Conservation (phyloP, 2,888 invertebrate species). For the Quadroppia sp. region DNA sequence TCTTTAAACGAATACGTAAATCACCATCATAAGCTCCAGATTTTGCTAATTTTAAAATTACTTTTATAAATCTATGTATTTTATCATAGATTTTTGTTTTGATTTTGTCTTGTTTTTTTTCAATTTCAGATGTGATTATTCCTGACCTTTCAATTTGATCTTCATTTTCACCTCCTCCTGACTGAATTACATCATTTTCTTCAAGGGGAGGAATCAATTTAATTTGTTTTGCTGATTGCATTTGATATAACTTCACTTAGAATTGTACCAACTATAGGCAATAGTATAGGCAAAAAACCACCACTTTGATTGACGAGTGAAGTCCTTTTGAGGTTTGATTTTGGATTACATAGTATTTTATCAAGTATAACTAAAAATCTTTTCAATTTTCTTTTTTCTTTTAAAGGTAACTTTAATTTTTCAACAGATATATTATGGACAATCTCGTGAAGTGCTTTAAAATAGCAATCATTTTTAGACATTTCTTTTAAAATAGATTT, state of each 20-base stretch:
- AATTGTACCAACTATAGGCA: constrained; percentile 27
- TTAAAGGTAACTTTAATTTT: constrained; percentile 6
- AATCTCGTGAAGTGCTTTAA: constrained; percentile 37
- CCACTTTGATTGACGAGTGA: constrained; percentile 37
- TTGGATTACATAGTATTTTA: not conserved
- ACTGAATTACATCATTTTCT: not conserved
- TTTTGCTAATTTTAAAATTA: constrained; percentile 32
- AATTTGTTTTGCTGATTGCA: constrained; percentile 8
- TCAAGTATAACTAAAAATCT: constrained; percentile 22
- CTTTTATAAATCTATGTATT: not conserved
- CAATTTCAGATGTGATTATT: not conserved
- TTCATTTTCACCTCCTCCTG: not conserved
- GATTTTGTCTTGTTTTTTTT: constrained; percentile 1
- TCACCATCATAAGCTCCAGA: constrained; percentile 29
- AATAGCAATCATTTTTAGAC: not conserved
- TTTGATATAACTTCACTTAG: not conserved
- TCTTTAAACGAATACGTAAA: not conserved
- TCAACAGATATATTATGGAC: constrained; percentile 37
- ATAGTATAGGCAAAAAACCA: constrained; percentile 38
- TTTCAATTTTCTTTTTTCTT: constrained; percentile 25
- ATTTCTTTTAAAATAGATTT: not conserved
- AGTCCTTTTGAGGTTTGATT: not conserved
- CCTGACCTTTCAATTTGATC: not conserved
- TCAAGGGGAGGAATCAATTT: not conserved
- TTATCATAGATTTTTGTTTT: not conserved